Evolutionary conservation across 2,113 vertebrate species (phyloP).

Genomic region (Phaethornis superciliosus): DNA sequence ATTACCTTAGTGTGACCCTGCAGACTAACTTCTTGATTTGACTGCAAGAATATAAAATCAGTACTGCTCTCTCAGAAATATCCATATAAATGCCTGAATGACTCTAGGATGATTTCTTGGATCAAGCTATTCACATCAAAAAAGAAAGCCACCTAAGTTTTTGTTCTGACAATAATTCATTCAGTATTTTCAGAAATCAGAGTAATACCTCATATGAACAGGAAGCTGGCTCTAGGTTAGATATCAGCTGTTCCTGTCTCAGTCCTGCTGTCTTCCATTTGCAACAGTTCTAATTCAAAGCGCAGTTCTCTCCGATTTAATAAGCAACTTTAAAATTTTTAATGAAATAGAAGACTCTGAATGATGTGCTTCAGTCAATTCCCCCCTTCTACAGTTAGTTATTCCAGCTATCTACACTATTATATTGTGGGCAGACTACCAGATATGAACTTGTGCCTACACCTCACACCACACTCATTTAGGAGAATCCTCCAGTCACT

Average conservation of each 20-base stretch:
- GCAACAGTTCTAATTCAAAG: neutral
- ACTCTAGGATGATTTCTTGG: neutral
- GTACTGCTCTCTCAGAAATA: neutral
- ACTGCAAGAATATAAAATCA: conserved; percentile 4
- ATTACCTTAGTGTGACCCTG: neutral
- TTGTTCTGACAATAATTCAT: neutral
- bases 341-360: neutral
- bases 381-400: neutral
- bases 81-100: neutral
- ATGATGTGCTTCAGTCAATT: neutral
- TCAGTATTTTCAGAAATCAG: neutral
- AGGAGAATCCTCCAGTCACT: neutral
- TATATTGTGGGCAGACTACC: neutral
- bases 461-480: neutral
- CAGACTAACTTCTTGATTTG: neutral
- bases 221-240: neutral
- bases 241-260: neutral
- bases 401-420: neutral
- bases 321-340: neutral
- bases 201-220: neutral
- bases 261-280: neutral
- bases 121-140: neutral
- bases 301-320: neutral
- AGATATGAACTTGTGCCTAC: neutral
- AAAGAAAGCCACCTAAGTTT: neutral